Evolutionary conservation across 2,888 invertebrate species (phyloP), one percentile per base, ranked within the genome.

Genomic region (Drosophila tripunctata): DNA sequence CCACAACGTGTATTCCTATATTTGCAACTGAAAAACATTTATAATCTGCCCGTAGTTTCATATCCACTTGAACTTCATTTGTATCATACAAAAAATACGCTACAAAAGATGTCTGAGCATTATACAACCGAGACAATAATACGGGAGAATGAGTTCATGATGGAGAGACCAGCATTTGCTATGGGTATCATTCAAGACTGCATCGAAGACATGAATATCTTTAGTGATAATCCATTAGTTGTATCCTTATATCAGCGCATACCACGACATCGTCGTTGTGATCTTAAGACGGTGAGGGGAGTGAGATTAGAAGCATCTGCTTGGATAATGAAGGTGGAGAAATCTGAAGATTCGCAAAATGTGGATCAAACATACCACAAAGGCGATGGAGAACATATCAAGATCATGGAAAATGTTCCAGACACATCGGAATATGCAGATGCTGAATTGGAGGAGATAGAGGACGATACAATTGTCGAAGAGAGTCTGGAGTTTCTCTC

Each of bases 181-280:
- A 27, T 89, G 44, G 82, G 78, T 4, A 73, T 89, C 7, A 67
- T 81, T 17, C 89, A 89, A 62, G 89, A 89, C n/a, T 76, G 68
- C 19, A 64, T 89, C 8, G 81, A 88, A 1, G 83, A 89, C n/a
- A 63, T 89, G 64, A 88, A 89, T 44, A 56, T 27, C 0, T 78
- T 88, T 21, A 80, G 87, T 44, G 88, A 89, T 33, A 80, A 78
- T 71, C 89, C 89, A 1, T 22, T 89, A 48, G 12, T 87, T 5
- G 44, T 89, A 0, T 77, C 87, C 0, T 47, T 89, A 3, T 89
- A 87, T 47, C 78, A 87, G 27, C 75, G 82, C 6, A 77, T 80
- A 8, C 72, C 75, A 3, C 63, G 75, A 0, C 81, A 75, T 33
- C 74, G 68, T 2, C 68, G 31, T 1, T 17, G 44, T 0, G 30